A percentile compares a stretch with the other conserved stretches of the same genome.
Conservation (phyloP, 2,797 vertebrate species). For the Monodelphis domestica region DNA sequence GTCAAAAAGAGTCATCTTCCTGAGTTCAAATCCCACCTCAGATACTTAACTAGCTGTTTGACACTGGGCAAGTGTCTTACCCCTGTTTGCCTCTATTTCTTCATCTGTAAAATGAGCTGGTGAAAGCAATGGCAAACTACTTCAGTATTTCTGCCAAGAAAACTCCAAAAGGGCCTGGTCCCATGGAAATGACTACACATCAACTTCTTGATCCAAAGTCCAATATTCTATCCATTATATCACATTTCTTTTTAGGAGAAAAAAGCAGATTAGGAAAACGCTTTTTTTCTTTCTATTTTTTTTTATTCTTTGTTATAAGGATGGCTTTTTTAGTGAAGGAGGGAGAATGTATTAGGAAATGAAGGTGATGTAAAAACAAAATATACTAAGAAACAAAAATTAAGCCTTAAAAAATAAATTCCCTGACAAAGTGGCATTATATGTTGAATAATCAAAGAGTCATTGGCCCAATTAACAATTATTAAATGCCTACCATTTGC, state of each 20-base stretch:
- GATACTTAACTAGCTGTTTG: background rate
- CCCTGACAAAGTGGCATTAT: background rate
- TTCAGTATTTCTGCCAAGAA: background rate
- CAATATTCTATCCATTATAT: background rate
- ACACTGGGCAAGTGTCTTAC: background rate
- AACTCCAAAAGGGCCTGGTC: background rate
- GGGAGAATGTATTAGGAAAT: background rate
- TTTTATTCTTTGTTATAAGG: background rate
- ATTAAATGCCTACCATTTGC: background rate
- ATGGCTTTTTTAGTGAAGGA: background rate
- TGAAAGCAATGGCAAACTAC: background rate
- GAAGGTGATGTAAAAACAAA: background rate
- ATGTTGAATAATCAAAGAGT: background rate
- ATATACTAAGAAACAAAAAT: background rate
- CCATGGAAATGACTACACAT: background rate
- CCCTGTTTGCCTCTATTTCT: background rate
- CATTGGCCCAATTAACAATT: background rate
- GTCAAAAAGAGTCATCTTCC: background rate
- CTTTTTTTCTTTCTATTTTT: background rate
- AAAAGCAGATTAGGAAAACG: background rate
- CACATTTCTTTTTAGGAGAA: background rate
- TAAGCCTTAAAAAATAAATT: background rate
- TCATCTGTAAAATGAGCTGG: background rate
- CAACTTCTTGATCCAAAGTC: background rate
- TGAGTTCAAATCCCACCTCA: background rate